Percentiles rank a stretch among this genome's conserved stretches.
Conservation (phyloP, 2,888 invertebrate genomes). For the Platypus cylindrus region DNA sequence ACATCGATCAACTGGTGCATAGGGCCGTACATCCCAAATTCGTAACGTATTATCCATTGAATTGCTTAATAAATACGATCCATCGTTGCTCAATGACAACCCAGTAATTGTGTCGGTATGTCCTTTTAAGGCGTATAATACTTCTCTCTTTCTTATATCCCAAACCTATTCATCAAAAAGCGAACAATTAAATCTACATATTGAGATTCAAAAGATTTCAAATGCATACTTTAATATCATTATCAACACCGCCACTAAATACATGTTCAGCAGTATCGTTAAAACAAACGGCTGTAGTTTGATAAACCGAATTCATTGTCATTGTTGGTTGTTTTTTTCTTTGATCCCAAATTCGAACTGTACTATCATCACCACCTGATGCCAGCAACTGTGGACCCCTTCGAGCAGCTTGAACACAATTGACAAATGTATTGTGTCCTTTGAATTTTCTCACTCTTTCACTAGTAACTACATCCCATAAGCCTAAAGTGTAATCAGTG, state of each 20-base stretch:
- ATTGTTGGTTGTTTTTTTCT: conserved; percentile 70
- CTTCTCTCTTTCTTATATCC: conserved; percentile 84
- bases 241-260: conserved; percentile 91
- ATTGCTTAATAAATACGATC: conserved; percentile 86
- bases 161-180: conserved; percentile 51
- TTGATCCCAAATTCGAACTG: conserved; percentile 86
- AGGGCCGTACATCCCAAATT: conserved; percentile 95
- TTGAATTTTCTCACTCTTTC: conserved; percentile 80
- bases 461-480: conserved; percentile 91
- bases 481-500: conserved; percentile 86
- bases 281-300: conserved; percentile 78
- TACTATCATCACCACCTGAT: conserved; percentile 72
- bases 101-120: conserved; percentile 95
- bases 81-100: conserved; percentile 69
- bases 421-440: conserved; percentile 68
- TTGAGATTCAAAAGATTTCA: neutral
- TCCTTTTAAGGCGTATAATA: conserved; percentile 75
- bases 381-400: conserved; percentile 80
- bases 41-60: conserved; percentile 92
- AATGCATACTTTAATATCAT: conserved; percentile 66
- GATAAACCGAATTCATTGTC: conserved; percentile 59
- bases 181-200: neutral
- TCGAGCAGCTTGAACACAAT: conserved; percentile 63
- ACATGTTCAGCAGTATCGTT: conserved; percentile 94
- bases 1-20: conserved; percentile 85